phyloP scores from a whole-genome alignment of 2,113 vertebrate genomes.

The Melanerpes formicivorus region DNA sequence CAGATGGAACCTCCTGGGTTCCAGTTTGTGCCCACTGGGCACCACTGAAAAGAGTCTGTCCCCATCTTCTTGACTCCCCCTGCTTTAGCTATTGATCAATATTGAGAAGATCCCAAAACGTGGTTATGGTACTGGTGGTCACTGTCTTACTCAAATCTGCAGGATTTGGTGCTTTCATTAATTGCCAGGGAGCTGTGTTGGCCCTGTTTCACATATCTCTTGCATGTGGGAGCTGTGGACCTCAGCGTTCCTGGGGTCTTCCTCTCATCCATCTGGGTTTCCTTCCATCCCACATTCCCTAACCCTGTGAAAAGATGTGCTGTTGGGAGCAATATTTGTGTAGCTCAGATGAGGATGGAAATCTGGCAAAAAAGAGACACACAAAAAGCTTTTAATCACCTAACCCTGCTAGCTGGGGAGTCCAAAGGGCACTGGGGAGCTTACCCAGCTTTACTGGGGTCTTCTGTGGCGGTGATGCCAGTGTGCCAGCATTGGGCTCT shows the following conservation, averaged over 20 bases:
- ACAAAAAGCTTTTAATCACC: neutral
- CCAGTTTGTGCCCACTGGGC: too few species aligned
- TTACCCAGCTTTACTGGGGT: neutral
- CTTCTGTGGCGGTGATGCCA: neutral
- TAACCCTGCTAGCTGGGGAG: neutral
- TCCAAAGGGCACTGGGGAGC: neutral
- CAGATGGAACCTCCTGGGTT: too few species aligned
- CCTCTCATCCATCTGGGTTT: fast-evolving
- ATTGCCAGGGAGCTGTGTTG: neutral
- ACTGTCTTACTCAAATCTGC: neutral
- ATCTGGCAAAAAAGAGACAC: neutral
- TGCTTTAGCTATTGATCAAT: too few species aligned
- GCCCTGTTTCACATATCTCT: fast-evolving
- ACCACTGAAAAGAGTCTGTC: too few species aligned
- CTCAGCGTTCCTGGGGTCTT: neutral
- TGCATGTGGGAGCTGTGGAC: neutral
- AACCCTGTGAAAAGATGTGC: fast-evolving
- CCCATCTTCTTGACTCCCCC: too few species aligned
- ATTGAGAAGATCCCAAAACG: too few species aligned
- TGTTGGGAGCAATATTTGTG: neutral
- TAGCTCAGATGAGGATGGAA: neutral
- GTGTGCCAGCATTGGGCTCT: neutral
- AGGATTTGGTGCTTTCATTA: neutral
- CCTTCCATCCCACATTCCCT: neutral
- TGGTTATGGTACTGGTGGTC: neutral